These are phyloP conservation scores for Podotricha telesiphe DNA, from an alignment of 2,888 invertebrate genomes.

Conservation along the genomic window DNA sequence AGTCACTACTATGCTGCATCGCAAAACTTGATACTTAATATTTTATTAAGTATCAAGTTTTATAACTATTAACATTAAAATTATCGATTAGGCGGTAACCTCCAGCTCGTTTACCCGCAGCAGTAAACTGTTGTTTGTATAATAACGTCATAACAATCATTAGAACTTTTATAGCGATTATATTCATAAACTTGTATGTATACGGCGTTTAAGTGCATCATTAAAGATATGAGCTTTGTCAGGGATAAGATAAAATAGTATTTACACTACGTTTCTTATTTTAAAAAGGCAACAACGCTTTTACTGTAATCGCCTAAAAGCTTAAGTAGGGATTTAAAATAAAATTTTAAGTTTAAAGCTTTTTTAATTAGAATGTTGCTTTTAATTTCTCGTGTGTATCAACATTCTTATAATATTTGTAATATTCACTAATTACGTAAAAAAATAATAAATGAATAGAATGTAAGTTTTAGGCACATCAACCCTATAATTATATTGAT, in stretches of 20 bases:
- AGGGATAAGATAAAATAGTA: conserved; percentile 62
- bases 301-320: conserved; percentile 63
- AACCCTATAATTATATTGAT: too few species aligned
- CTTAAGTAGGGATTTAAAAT: conserved; percentile 54
- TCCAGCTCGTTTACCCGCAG: conserved; percentile 45
- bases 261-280: conserved; percentile 59
- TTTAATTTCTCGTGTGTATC: not conserved
- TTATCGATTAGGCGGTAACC: conserved; percentile 37
- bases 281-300: conserved; percentile 54
- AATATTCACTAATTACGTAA: too few species aligned
- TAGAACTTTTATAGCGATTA: conserved; percentile 57
- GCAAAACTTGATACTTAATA: conserved; percentile 13
- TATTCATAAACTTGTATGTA: conserved; percentile 59
- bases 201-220: conserved; percentile 56
- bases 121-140: conserved; percentile 56
- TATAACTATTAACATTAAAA: conserved; percentile 36
- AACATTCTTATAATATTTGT: not conserved
- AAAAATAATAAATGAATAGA: too few species aligned
- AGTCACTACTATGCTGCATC: not conserved
- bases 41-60: too few species aligned
- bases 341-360: conserved; percentile 8
- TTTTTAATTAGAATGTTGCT: not conserved
- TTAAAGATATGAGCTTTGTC: conserved; percentile 57
- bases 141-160: conserved; percentile 55
- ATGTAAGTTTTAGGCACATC: too few species aligned